phyloP scores from a whole-genome alignment of 35 echinoderm and acorn worm species.

The Heliocidaris erythrogramma region DNA sequence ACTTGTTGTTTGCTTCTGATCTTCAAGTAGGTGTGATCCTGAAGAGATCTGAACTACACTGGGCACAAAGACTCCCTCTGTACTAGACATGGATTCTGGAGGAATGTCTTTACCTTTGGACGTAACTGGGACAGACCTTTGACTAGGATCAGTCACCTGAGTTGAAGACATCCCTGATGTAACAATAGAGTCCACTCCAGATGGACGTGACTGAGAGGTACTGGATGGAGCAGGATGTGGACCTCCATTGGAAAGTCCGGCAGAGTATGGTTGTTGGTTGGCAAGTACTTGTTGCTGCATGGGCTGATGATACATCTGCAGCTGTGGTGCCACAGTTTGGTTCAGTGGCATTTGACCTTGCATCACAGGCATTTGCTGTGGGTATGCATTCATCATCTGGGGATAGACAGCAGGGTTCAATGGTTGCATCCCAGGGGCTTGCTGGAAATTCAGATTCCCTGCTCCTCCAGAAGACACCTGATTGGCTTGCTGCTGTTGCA shows the following conservation, averaged over 20 bases:
- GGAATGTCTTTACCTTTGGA: background rate
- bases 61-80: background rate
- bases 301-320: background rate
- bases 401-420: background rate
- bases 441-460: background rate
- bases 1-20: background rate
- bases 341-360: background rate
- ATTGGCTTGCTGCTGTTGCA: background rate
- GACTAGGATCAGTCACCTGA: background rate
- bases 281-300: background rate
- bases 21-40: background rate
- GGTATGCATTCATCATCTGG: background rate
- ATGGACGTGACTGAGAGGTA: background rate
- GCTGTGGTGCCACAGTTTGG: background rate
- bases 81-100: background rate
- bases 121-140: background rate
- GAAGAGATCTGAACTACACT: background rate
- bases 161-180: background rate
- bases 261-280: background rate
- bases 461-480: slow-evolving; percentile 7
- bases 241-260: background rate
- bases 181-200: background rate
- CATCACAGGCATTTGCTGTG: background rate
- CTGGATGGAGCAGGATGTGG: background rate
- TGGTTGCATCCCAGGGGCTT: background rate